Conservation (phyloP, 1,140 invertebrate genomes). For the Chlorops oryzae region DNA sequence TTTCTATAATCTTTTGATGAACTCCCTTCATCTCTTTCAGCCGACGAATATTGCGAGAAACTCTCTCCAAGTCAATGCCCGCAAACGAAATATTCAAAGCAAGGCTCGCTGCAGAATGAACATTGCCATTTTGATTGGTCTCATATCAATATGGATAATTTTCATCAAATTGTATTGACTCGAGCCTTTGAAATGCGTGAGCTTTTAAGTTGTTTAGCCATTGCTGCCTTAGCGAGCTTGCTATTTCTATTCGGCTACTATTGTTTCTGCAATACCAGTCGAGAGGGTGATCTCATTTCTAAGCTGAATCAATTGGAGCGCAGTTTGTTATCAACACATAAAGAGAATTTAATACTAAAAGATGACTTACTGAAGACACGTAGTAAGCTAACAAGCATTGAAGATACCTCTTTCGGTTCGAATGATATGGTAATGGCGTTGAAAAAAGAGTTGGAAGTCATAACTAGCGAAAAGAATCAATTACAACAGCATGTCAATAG, state of each 20-base stretch:
- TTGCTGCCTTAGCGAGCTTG: conserved; percentile 62
- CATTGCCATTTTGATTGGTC: background rate
- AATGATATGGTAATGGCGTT: conserved; percentile 63
- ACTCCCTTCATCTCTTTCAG: background rate
- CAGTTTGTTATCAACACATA: conserved; percentile 35
- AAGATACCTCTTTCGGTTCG: conserved; percentile 64
- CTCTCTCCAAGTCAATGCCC: conserved; percentile 12
- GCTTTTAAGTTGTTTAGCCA: conserved; percentile 51
- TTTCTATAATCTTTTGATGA: too few relatives aligned
- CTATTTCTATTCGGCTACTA: conserved; percentile 71
- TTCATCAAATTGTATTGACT: conserved; percentile 22
- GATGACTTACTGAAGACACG: conserved; percentile 57
- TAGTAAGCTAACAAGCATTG: conserved; percentile 56
- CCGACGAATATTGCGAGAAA: conserved; percentile 9
- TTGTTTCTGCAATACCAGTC: conserved; percentile 65
- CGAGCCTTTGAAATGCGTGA: conserved; percentile 37
- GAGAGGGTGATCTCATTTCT: conserved; percentile 55
- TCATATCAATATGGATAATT: conserved; percentile 31
- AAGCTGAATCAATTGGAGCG: conserved; percentile 59
- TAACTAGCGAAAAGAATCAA: conserved; percentile 39
- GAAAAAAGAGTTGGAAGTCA: conserved; percentile 54
- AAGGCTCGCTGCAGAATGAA: background rate
- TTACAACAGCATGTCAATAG: conserved; percentile 54
- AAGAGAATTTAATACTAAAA: conserved; percentile 62
- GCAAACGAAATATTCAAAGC: background rate